Evolutionary conservation across 92 coral and sea anemone species (phyloP), one percentile per base, ranked within the genome.

Genomic region (Phenganax stokvisi): DNA sequence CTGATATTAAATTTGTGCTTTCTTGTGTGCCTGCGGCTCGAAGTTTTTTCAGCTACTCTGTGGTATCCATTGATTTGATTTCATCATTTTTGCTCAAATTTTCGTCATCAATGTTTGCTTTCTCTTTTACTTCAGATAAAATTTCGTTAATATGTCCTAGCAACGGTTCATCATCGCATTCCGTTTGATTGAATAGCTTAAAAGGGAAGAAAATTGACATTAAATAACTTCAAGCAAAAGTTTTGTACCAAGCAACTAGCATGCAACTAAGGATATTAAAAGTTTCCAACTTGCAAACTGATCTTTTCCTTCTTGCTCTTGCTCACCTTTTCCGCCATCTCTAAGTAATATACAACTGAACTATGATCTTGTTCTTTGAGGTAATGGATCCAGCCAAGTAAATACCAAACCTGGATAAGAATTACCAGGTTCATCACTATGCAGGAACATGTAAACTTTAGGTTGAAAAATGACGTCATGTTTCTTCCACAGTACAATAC

Each of bases 341-440:
- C 97, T 83, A 93, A 86, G 80, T 90, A 88, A 15, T 89, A 64
- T 51, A 84, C 90, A 80, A 88, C 84, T 16, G 87, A 72, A 60
- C 83, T 57, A 61, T 71, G 80, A 70, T 87, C 92, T 47, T 93
- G 86, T 57, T 83, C 87, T 61, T 89, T 82, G 67, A 93, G 81
- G 58, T 91, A 88, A 66, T 91, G 75, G 87, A 91, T 78, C 96
- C 96, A 91, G 27, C 98, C 98, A 8, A 93, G 72, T 28, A 93
- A 80, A 77, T 93, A 93, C 98, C 98, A 93, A 8, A 93, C 97
- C 98, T 93, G 63, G 56, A 56, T 9, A 0, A 56, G 3, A 62
- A 69, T 15, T 31, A 6, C 1, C n/a, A 55, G 8, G 31, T 51
- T 9, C 12, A 51, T 20, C 12, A 9, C 72, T 15, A 51, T 20